Evolutionary conservation across 2,797 vertebrate genomes (phyloP).

Genomic region (Galaxias olidus): DNA sequence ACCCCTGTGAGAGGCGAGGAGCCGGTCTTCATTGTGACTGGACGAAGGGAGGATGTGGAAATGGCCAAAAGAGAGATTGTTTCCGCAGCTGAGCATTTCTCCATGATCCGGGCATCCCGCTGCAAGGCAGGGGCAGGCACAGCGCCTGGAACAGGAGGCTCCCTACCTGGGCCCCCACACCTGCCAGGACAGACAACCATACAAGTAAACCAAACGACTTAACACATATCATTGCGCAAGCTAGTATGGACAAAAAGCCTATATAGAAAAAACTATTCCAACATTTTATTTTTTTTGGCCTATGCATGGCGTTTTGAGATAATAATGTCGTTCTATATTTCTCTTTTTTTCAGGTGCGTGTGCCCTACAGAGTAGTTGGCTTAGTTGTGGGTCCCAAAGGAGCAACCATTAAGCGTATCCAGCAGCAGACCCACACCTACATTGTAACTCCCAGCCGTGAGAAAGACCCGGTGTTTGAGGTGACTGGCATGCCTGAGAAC

Average conservation of each 20-base stretch:
- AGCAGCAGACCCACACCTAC: slow-evolving; percentile 97
- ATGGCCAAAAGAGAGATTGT: slow-evolving; percentile 97
- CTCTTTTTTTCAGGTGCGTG: slow-evolving; percentile 84
- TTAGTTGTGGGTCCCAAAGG: slow-evolving; percentile 96
- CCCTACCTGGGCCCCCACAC: slow-evolving; percentile 86
- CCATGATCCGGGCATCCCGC: slow-evolving; percentile 92
- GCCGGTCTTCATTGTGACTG: slow-evolving; percentile 94
- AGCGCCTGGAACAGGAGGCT: slow-evolving; percentile 56
- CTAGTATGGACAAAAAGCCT: no score
- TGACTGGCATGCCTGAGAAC: slow-evolving; percentile 97
- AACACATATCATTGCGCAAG: no score
- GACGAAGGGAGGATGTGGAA: slow-evolving; percentile 93
- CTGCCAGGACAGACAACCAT: slow-evolving; percentile 96
- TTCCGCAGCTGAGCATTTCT: slow-evolving; percentile 95
- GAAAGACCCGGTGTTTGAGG: slow-evolving; percentile 96
- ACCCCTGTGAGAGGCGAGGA: slow-evolving; percentile 95
- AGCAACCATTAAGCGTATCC: slow-evolving; percentile 96
- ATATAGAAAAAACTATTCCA: no score
- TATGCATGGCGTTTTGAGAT: no score
- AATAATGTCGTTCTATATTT: not conserved
- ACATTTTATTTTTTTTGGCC: not conserved
- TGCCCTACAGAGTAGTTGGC: slow-evolving; percentile 95
- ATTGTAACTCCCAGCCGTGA: slow-evolving; percentile 95
- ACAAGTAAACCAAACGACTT: slow-evolving; percentile 75
- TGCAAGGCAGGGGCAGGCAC: slow-evolving; percentile 83